Conservation (phyloP, 2,797 vertebrate species). For the Lophotriccus pileatus region DNA sequence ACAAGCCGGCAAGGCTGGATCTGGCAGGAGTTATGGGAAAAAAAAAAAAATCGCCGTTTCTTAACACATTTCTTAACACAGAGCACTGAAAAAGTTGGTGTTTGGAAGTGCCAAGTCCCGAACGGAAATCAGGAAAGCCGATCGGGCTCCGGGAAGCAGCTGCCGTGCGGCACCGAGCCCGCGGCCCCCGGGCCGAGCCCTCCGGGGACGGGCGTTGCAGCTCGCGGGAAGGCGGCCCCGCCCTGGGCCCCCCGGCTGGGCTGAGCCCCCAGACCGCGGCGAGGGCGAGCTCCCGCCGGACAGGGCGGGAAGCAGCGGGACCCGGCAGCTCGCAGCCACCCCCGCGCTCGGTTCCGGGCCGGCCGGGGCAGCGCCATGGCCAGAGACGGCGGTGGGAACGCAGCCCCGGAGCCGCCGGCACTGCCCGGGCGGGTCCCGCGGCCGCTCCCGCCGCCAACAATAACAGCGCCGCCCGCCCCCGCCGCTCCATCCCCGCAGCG, state of each 20-base stretch:
- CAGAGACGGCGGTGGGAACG: too few relatives aligned
- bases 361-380: too few relatives aligned
- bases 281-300: neutral
- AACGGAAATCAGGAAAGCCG: neutral
- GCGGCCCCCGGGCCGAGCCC: neutral
- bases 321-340: too few relatives aligned
- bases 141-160: fast-evolving
- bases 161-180: neutral
- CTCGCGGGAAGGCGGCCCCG: neutral
- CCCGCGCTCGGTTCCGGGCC: too few relatives aligned
- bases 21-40: neutral
- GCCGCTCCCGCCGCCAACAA: neutral
- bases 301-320: neutral
- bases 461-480: neutral
- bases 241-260: neutral
- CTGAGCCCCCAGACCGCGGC: neutral
- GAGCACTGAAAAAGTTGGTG: neutral
- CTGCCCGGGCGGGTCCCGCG: neutral
- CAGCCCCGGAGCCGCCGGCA: too few relatives aligned
- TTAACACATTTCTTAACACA: neutral
- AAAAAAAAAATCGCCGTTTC: neutral
- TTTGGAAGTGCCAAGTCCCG: neutral
- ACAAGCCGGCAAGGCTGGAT: neutral
- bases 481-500: neutral
- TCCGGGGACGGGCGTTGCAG: neutral